Evolutionary conservation across 2,888 invertebrate species (phyloP), one percentile per base, ranked within the genome.

Genomic region (Polymixis flavicincta): DNA sequence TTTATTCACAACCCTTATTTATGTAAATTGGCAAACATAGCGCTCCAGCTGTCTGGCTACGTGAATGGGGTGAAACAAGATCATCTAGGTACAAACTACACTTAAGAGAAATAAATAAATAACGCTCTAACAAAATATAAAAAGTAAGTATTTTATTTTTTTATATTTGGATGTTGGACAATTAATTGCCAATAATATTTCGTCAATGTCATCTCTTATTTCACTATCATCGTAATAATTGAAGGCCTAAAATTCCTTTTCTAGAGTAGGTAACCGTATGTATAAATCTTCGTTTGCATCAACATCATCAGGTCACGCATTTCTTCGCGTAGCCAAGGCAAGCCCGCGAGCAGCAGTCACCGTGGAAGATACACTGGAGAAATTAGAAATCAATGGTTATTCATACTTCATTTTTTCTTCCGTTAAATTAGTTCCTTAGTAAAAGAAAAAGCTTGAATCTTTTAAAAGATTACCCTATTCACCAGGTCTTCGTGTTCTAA

Each of bases 301-400:
- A 42, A 19, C 28, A 71, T 68, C 25, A 37, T 73, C 52, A 72
- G 4, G 78, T 48, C 1, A 83, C 82, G 54, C 83, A 83, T 65
- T 42, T 85, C 60, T 82, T 83, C 6, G 70, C 55, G 57, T 70
- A 85, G 60, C 83, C 83, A 28, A 83, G 57, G 28, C 85, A 83
- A n/a, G 83, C 72, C 9, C 78, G 69, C 13, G 83, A 59, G 55
- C 83, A 83, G 68, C 83, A 83, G 68, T 85, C 83, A 28, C 32
- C 45, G 54, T 83, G 85, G 25, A 25, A 85, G 55, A 71, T 73
- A 61, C 85, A 83, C 83, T 83, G 71, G 17, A 60, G 22, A 85
- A 83, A 17, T 32, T 9, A 71, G 19, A 52, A 50, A 69, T 69
- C 13, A 48, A 61, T 8, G 13, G 13, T 48, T 42, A 42, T 28